Conservation (phyloP, 2,888 invertebrate genomes). For the Ommatoiulus sabulosus region DNA sequence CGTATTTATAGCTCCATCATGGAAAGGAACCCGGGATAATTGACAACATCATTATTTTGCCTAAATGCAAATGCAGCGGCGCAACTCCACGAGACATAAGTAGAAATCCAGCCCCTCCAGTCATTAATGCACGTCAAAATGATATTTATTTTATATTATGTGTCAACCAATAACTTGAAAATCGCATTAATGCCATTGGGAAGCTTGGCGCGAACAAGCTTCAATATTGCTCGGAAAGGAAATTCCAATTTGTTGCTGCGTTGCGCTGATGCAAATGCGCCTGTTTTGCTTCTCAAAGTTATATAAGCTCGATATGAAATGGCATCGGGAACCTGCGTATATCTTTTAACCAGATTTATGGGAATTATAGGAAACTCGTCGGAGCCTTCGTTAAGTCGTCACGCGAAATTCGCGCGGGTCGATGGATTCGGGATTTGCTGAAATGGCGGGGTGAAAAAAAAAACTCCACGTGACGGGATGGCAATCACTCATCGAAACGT, state of each 20-base stretch:
- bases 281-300: background rate
- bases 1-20: conserved; percentile 47
- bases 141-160: conserved; percentile 47
- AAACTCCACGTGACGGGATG: too few species aligned
- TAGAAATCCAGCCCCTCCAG: conserved; percentile 37
- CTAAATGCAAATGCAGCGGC: conserved; percentile 24
- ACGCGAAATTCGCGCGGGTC: background rate
- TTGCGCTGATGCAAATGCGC: background rate
- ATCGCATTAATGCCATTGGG: conserved; percentile 45
- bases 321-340: background rate
- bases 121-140: conserved; percentile 48
- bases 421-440: background rate
- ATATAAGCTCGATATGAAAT: background rate
- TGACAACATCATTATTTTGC: conserved; percentile 48
- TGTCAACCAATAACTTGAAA: conserved; percentile 41
- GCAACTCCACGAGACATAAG: background rate
- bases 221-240: background rate
- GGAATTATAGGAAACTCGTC: background rate
- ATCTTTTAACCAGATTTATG: conserved; percentile 3
- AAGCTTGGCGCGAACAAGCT: background rate
- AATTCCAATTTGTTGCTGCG: conserved; percentile 46
- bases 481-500: too few species aligned
- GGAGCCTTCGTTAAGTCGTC: background rate
- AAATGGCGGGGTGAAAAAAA: background rate
- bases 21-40: conserved; percentile 44